Evolutionary conservation across 2,113 vertebrate genomes (phyloP), one percentile per base, ranked within the genome.

Genomic region (Hippocampus abdominalis): DNA sequence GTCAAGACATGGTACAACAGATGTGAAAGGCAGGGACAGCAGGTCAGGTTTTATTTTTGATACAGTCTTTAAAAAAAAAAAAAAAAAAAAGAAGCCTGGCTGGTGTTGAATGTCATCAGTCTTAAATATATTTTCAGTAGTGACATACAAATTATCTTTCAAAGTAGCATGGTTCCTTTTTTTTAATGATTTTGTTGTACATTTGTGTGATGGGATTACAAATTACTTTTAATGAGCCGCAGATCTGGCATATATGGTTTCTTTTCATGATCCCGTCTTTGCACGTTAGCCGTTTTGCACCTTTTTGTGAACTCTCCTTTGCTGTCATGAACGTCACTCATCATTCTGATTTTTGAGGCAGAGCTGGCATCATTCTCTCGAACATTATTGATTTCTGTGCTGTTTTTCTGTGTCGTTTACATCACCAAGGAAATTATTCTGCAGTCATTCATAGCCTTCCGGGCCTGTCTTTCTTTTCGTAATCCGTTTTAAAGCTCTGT

Each of bases 1-100:
- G 29, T 59, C 64, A 56, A 68, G 61, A 61, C 66, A n/a, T 76
- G 60, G 70, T 27, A 39, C 53, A 71, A 15, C 2, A n/a, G 29
- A 11, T 60, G 42, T 77, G 44, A 74, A 69, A 78, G 79, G 69
- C 81, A 74, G 80, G 32, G 72, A 44, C 29, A 39, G 46, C 25
- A 25, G 27, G 25, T 46, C 62, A 9, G 51, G 57, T 60, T 68
- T 66, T 75, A 75, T 48, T 67, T 64, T 53, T 51, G 29, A 48
- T 53, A 57, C 57, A 10, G 16, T 64, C 62, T 42, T 66, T 42
- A 56, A 44, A 64, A 73, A 48, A 64, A 44, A 64, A 73, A 70
- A 66, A 11, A 66, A 11, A 67, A 29, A 42, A n/a, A 32, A 32
- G 2, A 32, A 32, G 32, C 32, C 32, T 36, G 32, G 68, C 62